Percentiles rank a stretch among this genome's conserved stretches.
Conservation (phyloP, 2,113 vertebrate genomes). For the Nothoprocta pentlandii region DNA sequence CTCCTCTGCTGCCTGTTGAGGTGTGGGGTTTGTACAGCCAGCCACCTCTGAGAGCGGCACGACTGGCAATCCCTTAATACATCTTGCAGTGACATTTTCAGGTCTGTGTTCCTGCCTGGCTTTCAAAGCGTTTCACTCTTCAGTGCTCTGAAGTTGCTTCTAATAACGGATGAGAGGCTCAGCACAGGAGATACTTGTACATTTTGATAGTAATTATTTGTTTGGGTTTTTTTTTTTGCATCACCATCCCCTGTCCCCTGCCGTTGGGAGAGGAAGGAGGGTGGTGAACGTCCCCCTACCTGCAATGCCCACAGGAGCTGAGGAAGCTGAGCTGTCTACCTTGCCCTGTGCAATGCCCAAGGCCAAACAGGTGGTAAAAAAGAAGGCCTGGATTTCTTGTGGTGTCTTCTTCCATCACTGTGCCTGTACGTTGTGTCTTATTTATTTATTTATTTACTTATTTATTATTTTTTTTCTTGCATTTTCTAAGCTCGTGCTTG, state of each 20-base stretch:
- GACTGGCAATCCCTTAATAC: fast-evolving
- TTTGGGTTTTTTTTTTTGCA: not conserved
- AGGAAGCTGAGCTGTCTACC: too few relatives aligned
- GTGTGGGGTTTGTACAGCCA: not conserved
- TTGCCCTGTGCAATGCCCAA: not conserved
- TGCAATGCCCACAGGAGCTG: too few relatives aligned
- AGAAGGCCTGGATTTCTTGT: not conserved
- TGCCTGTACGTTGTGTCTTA: not conserved
- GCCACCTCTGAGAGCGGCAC: not conserved
- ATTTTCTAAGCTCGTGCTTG: not conserved
- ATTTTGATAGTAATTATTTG: too few relatives aligned
- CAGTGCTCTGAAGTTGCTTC: not conserved
- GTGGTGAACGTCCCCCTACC: too few relatives aligned
- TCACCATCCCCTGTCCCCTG: too few relatives aligned
- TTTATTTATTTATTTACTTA: too few relatives aligned
- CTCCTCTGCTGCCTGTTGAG: not conserved
- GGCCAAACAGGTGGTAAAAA: not conserved
- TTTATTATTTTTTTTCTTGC: not conserved
- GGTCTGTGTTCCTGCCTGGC: not conserved
- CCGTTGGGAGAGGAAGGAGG: not conserved
- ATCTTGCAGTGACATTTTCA: not conserved
- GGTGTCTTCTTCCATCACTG: not conserved
- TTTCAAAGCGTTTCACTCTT: not conserved
- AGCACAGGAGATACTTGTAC: not conserved
- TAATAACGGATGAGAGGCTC: not conserved